Percentiles rank a stretch among this genome's conserved stretches.
These are phyloP conservation scores for Nymphalis polychloros DNA, from an alignment of 2,888 invertebrate genomes.

Conservation along the genomic window DNA sequence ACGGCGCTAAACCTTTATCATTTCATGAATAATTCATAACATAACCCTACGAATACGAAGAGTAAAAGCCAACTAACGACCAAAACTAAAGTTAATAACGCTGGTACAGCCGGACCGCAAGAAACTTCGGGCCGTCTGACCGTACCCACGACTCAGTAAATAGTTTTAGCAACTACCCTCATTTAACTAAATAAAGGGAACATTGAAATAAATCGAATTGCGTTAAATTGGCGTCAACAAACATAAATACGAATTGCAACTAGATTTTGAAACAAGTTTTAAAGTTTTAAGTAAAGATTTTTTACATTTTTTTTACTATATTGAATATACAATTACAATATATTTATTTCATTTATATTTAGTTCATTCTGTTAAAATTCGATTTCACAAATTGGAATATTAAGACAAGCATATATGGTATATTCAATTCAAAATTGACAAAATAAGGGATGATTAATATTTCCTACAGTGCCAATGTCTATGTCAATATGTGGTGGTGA, in stretches of 20 bases:
- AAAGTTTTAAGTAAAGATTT: too few relatives aligned
- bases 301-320: too few relatives aligned
- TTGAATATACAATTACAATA: too few relatives aligned
- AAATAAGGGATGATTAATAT: too few relatives aligned
- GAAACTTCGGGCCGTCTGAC: constrained; percentile 43
- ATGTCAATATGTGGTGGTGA: too few relatives aligned
- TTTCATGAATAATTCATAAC: constrained; percentile 29
- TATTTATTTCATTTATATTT: too few relatives aligned
- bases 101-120: constrained; percentile 30
- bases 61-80: constrained; percentile 25
- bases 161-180: constrained; percentile 50
- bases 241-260: constrained; percentile 24
- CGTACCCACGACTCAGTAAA: constrained; percentile 49
- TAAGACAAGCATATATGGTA: too few relatives aligned
- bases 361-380: too few relatives aligned
- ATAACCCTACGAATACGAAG: constrained; percentile 16
- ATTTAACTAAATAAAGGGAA: constrained; percentile 48
- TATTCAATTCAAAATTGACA: too few relatives aligned
- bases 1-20: constrained; percentile 4
- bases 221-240: constrained; percentile 37
- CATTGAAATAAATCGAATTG: constrained; percentile 48
- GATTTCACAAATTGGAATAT: too few relatives aligned
- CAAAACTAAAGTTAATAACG: constrained; percentile 35
- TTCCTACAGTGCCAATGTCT: too few relatives aligned
- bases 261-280: background rate